Conservation (phyloP, 2,113 vertebrate genomes). For the Burhinus bistriatus region DNA sequence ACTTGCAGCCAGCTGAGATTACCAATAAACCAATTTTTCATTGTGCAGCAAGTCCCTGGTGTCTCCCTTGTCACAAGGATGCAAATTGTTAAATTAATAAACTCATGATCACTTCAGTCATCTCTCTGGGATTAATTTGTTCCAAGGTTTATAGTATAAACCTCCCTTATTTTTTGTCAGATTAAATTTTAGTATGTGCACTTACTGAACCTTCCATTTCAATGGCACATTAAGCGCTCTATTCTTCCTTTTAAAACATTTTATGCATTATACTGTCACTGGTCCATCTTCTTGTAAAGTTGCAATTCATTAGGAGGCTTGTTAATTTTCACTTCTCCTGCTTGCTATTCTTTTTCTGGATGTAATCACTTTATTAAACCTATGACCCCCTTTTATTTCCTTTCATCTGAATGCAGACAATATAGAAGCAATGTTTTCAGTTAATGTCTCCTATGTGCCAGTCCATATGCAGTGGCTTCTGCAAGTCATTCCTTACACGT, state of each 20-base stretch:
- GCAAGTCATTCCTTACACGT: not conserved
- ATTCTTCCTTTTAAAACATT: not conserved
- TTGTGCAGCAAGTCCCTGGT: not conserved
- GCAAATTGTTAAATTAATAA: conserved; percentile 10
- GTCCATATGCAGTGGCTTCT: not conserved
- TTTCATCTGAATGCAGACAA: not conserved
- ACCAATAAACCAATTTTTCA: conserved; percentile 14
- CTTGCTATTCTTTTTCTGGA: not conserved
- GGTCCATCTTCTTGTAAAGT: not conserved
- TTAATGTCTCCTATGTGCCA: not conserved
- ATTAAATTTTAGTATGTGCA: not conserved
- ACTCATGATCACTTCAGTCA: not conserved
- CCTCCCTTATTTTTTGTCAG: not conserved
- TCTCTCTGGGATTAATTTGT: not conserved
- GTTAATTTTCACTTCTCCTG: not conserved
- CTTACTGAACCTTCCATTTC: not conserved
- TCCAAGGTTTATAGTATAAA: not conserved
- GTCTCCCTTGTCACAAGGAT: not conserved
- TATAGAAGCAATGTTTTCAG: not conserved
- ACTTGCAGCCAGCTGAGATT: not conserved
- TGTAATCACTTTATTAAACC: not conserved
- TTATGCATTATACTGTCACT: not conserved
- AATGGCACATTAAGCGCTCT: not conserved
- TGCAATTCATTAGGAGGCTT: not conserved
- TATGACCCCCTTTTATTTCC: not conserved